Evolutionary conservation across 2,113 vertebrate genomes (phyloP).

Genomic region (Cryptomyrus ogoouensis): DNA sequence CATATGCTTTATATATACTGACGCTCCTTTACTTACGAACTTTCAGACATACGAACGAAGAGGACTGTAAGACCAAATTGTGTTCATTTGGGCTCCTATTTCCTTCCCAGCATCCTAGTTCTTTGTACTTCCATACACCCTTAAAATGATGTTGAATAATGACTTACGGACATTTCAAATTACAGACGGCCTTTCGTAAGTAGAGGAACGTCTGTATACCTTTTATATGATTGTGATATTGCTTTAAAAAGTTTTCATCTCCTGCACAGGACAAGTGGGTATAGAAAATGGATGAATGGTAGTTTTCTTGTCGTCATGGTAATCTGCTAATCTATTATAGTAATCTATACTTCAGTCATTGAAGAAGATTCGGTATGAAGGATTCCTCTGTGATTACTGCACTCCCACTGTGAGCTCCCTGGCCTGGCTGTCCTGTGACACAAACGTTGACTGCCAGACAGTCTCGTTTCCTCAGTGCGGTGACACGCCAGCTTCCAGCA

Average conservation of each 20-base stretch:
- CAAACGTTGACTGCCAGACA: background rate
- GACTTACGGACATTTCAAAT: too few relatives aligned
- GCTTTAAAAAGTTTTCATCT: background rate
- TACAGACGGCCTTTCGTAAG: too few relatives aligned
- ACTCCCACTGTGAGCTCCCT: background rate
- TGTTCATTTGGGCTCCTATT: too few relatives aligned
- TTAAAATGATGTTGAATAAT: too few relatives aligned
- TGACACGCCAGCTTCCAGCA: background rate
- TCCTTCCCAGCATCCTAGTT: too few relatives aligned
- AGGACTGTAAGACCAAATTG: too few relatives aligned
- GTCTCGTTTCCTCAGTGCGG: background rate
- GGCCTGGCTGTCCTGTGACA: background rate
- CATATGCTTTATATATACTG: background rate
- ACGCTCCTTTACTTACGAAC: too few relatives aligned
- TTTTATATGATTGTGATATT: background rate
- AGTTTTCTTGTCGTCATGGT: too few relatives aligned
- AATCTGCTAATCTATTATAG: background rate
- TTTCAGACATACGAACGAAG: too few relatives aligned
- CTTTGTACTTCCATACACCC: too few relatives aligned
- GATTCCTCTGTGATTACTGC: background rate
- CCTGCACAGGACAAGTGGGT: too few relatives aligned
- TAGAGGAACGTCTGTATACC: conserved; percentile 5
- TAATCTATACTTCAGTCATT: background rate
- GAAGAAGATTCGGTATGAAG: background rate
- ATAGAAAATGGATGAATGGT: too few relatives aligned